These are phyloP conservation scores for Dolomedes plantarius DNA, from an alignment of 2,888 invertebrate species.

Conservation along the genomic window DNA sequence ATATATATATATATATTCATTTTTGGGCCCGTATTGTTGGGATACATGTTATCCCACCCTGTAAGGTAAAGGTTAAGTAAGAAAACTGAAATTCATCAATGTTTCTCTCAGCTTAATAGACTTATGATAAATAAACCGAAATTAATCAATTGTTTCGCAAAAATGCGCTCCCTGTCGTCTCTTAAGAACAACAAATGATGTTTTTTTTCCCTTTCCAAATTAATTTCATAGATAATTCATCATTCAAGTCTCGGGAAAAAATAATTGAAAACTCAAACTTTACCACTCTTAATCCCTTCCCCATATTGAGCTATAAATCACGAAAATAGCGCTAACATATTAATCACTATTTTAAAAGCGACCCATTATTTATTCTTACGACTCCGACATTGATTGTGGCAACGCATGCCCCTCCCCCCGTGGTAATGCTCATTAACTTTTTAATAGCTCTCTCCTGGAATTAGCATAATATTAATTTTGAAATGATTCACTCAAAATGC, in stretches of 20 bases:
- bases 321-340: conserved; percentile 1
- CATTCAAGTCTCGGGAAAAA: not conserved
- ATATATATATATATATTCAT: too few species aligned
- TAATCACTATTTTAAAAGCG: not conserved
- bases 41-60: too few species aligned
- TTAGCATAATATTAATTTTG: conserved; percentile 16
- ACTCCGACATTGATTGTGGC: not conserved
- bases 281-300: not conserved
- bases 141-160: too few species aligned
- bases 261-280: not conserved
- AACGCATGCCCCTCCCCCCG: not conserved
- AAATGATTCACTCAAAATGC: not conserved
- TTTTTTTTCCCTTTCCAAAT: not conserved
- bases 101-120: too few species aligned
- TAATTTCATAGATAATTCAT: not conserved
- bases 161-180: not conserved
- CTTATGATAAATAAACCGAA: too few species aligned
- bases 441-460: not conserved
- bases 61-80: too few species aligned
- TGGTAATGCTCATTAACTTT: conserved; percentile 1
- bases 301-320: conserved; percentile 1
- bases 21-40: too few species aligned
- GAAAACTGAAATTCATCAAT: too few species aligned
- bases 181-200: not conserved
- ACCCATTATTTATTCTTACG: not conserved